phyloP scores from a whole-genome alignment of 1,140 invertebrate genomes.

The Drosophila nebulosa region DNA sequence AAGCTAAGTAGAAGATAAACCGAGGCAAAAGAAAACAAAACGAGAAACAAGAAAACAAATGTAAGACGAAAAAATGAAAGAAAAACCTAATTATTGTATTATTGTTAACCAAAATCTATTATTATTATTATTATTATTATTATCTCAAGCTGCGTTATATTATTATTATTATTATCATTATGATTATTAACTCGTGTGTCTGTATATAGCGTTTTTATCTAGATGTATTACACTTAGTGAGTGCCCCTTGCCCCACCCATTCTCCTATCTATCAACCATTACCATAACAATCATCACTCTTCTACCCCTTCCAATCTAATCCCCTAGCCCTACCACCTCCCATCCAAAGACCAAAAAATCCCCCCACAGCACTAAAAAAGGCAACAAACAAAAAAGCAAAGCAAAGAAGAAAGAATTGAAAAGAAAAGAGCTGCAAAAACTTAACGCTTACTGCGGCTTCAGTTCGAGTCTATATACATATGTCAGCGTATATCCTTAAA shows the following conservation, averaged over 20 bases:
- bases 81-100: conserved; percentile 74
- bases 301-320: too few relatives aligned
- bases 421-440: not conserved
- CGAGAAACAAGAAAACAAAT: too few relatives aligned
- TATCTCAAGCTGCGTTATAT: conserved; percentile 64
- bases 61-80: conserved; percentile 5
- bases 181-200: conserved; percentile 70
- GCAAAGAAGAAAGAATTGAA: not conserved
- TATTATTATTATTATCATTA: conserved; percentile 57
- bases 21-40: conserved; percentile 26
- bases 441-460: not conserved
- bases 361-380: conserved; percentile 61
- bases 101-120: conserved; percentile 79
- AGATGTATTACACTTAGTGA: conserved; percentile 76
- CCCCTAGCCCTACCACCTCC: not conserved
- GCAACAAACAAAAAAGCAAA: conserved; percentile 38
- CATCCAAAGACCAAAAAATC: conserved; percentile 10
- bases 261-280: not conserved
- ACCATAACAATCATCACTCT: not conserved
- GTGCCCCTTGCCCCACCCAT: conserved; percentile 2
- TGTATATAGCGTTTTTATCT: conserved; percentile 78
- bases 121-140: conserved; percentile 73
- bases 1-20: conserved; percentile 48
- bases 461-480: conserved; percentile 1
- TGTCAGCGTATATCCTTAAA: not conserved